Evolutionary conservation across 2,113 vertebrate genomes (phyloP).

Genomic region (Perca fluviatilis): DNA sequence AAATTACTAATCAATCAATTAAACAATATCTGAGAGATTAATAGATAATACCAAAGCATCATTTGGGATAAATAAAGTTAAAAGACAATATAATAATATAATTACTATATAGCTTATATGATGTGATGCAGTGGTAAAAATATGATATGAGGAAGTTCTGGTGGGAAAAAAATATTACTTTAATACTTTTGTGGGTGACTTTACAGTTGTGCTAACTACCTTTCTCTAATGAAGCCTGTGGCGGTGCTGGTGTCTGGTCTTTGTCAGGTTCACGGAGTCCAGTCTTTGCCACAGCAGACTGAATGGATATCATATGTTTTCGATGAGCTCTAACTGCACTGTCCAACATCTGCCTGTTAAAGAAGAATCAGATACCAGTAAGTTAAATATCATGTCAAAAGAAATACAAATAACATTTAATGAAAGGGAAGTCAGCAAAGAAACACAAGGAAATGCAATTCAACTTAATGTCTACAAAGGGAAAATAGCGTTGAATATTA

Average conservation of each 20-base stretch:
- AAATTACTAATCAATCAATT: background rate
- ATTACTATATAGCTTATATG: no score
- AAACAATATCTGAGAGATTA: background rate
- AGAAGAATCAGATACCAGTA: background rate
- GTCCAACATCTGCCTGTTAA: conserved; percentile 79
- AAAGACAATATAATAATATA: no score
- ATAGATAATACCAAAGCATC: background rate
- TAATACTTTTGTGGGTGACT: no score
- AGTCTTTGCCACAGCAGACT: conserved; percentile 66
- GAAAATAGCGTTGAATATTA: background rate
- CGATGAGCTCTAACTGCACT: conserved; percentile 74
- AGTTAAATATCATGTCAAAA: background rate
- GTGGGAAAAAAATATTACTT: no score
- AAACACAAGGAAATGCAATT: background rate
- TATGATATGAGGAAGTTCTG: background rate
- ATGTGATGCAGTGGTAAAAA: background rate
- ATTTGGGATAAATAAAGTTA: background rate
- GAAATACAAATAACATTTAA: no score
- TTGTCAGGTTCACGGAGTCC: conserved; percentile 8
- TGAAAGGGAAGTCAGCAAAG: no score
- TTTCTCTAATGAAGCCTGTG: conserved; percentile 70
- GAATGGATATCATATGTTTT: conserved; percentile 79
- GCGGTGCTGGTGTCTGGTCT: background rate
- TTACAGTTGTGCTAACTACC: conserved; percentile 53
- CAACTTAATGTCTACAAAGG: background rate